Evolutionary conservation across 2,113 vertebrate species (phyloP), one percentile per base, ranked within the genome.

Genomic region (Sciurus niger): DNA sequence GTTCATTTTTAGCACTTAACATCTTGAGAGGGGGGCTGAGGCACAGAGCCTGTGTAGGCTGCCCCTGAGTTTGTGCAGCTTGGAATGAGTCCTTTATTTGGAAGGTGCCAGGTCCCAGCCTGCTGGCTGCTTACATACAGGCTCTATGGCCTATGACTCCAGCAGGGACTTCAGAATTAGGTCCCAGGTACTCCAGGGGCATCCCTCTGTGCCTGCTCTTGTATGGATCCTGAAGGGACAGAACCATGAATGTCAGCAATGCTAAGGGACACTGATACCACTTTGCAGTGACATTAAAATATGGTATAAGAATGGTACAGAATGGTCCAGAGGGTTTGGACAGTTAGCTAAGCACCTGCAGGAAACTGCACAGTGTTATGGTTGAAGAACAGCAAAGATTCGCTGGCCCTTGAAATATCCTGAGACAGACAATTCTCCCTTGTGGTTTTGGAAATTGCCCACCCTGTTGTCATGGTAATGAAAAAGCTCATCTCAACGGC

Each of bases 1-100:
- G 84, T 73, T 88, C 93, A 53, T 91, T 91, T 95, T 96, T 94
- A 96, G 95, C 95, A 51, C 58, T 78, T 90, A 89, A 78, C 94
- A 94, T 94, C 93, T 96, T 97, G 96, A 84, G 95, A 88, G 60
- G 94, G 65, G 96, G 95, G 53, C 70, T 43, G 84, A 92, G 30
- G 40, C 5, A 1, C 12, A 32, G 60, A 88, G 85, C 72, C 76
- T 63, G 40, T 60, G 90, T 58, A 30, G 92, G 92, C 77, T 58
- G 77, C 74, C 68, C 43, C 30, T 7, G 63, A 53, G 43, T 24
- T 48, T 34, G 4, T 86, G 76, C 7, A 20, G 65, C n/a, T n/a
- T 30, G 4, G 32, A 92, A 37, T 0, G 3, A 4, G 2, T 65
- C 43, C 18, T 79, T 60, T 67, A 14, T n/a, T 58, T 74, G 68